Evolutionary conservation across 2,113 vertebrate species (phyloP).

Genomic region (Carassius carassius): DNA sequence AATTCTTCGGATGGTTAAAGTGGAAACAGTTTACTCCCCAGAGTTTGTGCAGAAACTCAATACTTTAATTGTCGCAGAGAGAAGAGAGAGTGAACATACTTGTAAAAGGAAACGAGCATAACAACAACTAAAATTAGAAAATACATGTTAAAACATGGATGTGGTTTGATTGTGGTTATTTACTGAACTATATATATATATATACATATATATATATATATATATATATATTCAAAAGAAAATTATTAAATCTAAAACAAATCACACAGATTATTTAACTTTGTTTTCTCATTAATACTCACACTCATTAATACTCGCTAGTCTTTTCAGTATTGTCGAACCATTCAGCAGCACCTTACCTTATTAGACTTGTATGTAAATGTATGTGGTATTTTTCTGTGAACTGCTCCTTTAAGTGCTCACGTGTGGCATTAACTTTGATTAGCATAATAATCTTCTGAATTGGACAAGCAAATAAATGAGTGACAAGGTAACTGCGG

Average conservation of each 20-base stretch:
- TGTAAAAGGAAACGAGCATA: slow-evolving; percentile 1
- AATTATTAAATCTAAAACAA: background rate
- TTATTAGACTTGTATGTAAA: background rate
- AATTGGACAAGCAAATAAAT: slow-evolving; percentile 44
- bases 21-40: slow-evolving; percentile 18
- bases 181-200: background rate
- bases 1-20: slow-evolving; percentile 47
- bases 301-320: background rate
- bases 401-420: slow-evolving; percentile 29
- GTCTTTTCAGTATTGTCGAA: background rate
- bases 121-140: slow-evolving; percentile 35
- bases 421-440: slow-evolving; percentile 28
- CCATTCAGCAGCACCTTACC: background rate
- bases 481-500: slow-evolving; percentile 37
- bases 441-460: slow-evolving; percentile 43
- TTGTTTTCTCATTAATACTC: background rate
- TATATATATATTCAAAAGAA: background rate
- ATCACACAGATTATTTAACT: background rate
- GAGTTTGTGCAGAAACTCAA: slow-evolving; percentile 39
- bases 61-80: slow-evolving; percentile 45
- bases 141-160: background rate
- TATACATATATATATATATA: no score
- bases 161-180: background rate
- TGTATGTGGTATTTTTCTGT: slow-evolving; percentile 1
- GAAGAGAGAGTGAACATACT: slow-evolving; percentile 30